These are phyloP conservation scores for Seriola dumerili DNA, from an alignment of 2,113 vertebrate species.

Conservation along the genomic window DNA sequence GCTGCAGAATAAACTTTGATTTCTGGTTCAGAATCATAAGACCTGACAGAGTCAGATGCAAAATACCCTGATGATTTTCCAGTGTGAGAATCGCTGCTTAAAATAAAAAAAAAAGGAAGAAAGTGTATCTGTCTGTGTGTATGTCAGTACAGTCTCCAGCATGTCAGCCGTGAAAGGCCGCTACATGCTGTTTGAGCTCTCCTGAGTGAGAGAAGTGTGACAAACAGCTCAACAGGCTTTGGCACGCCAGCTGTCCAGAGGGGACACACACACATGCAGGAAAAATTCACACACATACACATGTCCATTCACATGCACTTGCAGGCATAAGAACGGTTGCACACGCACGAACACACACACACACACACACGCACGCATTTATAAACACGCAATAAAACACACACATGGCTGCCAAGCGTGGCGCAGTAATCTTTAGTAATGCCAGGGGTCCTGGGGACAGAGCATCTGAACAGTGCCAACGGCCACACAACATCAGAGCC, in stretches of 20 bases:
- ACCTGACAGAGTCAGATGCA: background rate
- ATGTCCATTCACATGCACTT: constrained; percentile 42
- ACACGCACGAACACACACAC: constrained; percentile 12
- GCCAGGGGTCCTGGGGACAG: constrained; percentile 71
- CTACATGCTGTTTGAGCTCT: constrained; percentile 66
- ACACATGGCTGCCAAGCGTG: constrained; percentile 66
- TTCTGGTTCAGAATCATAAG: constrained; percentile 8
- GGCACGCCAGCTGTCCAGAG: constrained; percentile 76
- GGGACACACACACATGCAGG: constrained; percentile 52
- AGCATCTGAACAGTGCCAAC: constrained; percentile 66
- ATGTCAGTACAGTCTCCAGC: constrained; percentile 41
- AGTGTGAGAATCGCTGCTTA: background rate
- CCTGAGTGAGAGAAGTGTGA: constrained; percentile 78
- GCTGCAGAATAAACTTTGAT: background rate
- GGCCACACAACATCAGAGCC: constrained; percentile 76
- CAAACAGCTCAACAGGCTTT: constrained; percentile 82
- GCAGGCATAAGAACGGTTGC: constrained; percentile 6
- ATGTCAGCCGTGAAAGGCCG: constrained; percentile 67
- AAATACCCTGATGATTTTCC: constrained; percentile 30
- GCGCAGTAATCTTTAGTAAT: constrained; percentile 70
- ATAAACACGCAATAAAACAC: constrained; percentile 5
- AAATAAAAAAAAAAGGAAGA: constrained; percentile 4
- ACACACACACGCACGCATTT: background rate
- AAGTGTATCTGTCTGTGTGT: constrained; percentile 30
- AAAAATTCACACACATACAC: constrained; percentile 27